These are phyloP conservation scores for Hofmannophila pseudospretella DNA, from an alignment of 2,888 invertebrate genomes.

Conservation along the genomic window DNA sequence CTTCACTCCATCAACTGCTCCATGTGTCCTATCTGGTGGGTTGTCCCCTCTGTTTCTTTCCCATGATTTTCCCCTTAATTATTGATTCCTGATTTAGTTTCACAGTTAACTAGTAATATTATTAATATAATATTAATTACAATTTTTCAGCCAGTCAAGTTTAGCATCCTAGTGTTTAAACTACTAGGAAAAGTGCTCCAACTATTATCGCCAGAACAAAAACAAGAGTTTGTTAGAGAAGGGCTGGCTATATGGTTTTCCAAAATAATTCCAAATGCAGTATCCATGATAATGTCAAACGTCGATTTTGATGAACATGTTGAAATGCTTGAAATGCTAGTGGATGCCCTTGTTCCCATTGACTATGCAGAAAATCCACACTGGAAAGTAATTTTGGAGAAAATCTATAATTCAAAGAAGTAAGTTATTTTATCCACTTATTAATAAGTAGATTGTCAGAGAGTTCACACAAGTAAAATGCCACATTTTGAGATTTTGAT, in stretches of 20 bases:
- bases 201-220: conserved; percentile 46
- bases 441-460: too few relatives aligned
- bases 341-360: conserved; percentile 47
- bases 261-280: conserved; percentile 52
- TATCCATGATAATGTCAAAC: conserved; percentile 5
- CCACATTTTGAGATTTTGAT: too few relatives aligned
- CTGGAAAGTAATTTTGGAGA: conserved; percentile 55
- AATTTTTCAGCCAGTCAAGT: conserved; percentile 21
- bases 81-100: too few relatives aligned
- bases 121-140: too few relatives aligned
- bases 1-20: too few relatives aligned
- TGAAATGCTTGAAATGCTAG: conserved; percentile 57
- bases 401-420: conserved; percentile 50
- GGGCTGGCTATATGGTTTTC: conserved; percentile 68
- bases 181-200: conserved; percentile 47
- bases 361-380: conserved; percentile 50
- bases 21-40: too few relatives aligned
- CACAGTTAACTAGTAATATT: too few relatives aligned
- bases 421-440: conserved; percentile 44
- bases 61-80: too few relatives aligned
- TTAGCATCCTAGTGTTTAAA: conserved; percentile 39
- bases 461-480: too few relatives aligned
- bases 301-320: conserved; percentile 15
- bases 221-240: conserved; percentile 42
- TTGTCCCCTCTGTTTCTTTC: too few relatives aligned